Conservation (phyloP, 2,797 vertebrate genomes). For the Dermochelys coriacea region DNA sequence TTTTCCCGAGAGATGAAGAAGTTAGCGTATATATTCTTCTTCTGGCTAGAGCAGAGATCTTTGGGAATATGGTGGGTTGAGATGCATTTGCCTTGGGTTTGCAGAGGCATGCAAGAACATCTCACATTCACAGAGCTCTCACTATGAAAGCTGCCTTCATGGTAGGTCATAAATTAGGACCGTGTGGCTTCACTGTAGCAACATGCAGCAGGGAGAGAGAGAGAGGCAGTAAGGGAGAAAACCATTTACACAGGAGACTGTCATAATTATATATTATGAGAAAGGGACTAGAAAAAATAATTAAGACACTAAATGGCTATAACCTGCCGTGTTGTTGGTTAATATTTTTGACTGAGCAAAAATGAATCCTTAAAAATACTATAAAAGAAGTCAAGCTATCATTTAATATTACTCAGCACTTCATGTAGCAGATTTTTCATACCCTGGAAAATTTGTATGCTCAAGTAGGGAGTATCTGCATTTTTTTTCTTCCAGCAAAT, state of each 20-base stretch:
- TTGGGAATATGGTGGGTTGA: neutral
- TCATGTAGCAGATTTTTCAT: neutral
- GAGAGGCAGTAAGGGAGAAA: neutral
- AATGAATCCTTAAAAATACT: neutral
- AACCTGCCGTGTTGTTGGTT: neutral
- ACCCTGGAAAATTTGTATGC: no score
- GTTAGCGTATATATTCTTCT: neutral
- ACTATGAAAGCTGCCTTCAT: neutral
- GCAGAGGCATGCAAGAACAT: accelerated
- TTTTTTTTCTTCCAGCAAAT: constrained; percentile 53
- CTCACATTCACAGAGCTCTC: neutral
- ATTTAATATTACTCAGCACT: neutral
- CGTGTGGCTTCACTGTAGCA: neutral
- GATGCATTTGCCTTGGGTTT: neutral
- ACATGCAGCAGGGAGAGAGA: neutral
- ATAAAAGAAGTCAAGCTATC: neutral
- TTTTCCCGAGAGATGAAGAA: neutral
- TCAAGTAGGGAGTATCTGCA: no score
- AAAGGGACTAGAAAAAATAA: neutral
- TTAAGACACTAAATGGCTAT: neutral
- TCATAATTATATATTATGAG: accelerated
- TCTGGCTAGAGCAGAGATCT: neutral
- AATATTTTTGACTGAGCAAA: neutral
- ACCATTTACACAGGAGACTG: neutral
- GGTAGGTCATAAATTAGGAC: neutral